Base-by-base conservation (phyloP, 2,888 invertebrate species). In the Dasypogon diadema region DNA sequence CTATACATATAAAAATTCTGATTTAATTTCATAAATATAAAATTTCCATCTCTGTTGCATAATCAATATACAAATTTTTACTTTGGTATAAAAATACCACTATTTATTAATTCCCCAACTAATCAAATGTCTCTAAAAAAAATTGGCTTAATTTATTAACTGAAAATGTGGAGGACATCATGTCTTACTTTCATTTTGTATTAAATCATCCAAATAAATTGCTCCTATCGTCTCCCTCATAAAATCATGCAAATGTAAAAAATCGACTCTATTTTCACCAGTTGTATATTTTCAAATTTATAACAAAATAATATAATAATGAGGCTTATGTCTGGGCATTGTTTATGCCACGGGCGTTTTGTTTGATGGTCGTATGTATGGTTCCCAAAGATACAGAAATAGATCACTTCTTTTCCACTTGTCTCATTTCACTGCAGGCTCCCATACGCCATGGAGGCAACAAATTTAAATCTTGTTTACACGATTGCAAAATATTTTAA, bases 391-490 rank as follows among this genome's bases (percentile, higher is more conserved):
- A 16, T 54, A 54, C 70, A 30, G n/a, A 70, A 70, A 70, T 70
- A 70, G 70, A 70, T 54, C 70, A 46, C 46, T 65, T 48, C 24
- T n/a, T n/a, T n/a, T 65, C 48, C 65, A 24, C 24, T 65, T 42
- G 65, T 46, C 48, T 46, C 65, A 70, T 54, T 70, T 54, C 34
- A 16, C 70, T 21, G 10, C 18, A 51, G 18, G 34, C 30, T 16
- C 51, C 51, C 70, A n/a, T 12, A 30, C 18, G 42, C 34, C 26
- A 26, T 54, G 54, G 34, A 54, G 34, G 54, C 12, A 70, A 24
- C 54, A 30, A 70, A 51, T 70, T 70, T 51, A 70, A 54, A 70
- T 54, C n/a, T 54, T 70, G 70, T 70, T 70, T 70, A 70, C 37
- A 70, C 51, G 24, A 12, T 18, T 54, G 34, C 30, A 30, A 54